These are phyloP conservation scores for Xanthia icteritia DNA, from an alignment of 2,888 invertebrate species.

Conservation along the genomic window DNA sequence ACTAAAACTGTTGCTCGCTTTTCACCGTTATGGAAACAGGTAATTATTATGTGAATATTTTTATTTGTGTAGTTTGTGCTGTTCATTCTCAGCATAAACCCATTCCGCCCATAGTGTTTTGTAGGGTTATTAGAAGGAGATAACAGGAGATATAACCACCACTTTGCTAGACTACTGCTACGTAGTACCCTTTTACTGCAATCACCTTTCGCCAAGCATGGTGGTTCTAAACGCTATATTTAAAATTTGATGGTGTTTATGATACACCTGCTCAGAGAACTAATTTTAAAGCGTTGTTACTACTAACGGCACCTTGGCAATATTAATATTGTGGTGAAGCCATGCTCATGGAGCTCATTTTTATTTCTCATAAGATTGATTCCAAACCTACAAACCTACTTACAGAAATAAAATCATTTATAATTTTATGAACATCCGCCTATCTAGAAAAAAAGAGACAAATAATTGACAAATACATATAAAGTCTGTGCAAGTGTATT, in stretches of 20 bases:
- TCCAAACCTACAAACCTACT: too few relatives aligned
- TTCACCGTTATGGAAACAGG: conserved; percentile 88
- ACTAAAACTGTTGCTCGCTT: conserved; percentile 83
- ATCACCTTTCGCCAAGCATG: not conserved
- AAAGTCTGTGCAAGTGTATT: too few relatives aligned
- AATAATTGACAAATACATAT: too few relatives aligned
- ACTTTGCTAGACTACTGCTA: not conserved
- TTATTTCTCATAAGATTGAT: too few relatives aligned
- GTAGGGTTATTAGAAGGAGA: not conserved
- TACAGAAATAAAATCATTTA: too few relatives aligned
- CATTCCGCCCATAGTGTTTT: too few relatives aligned
- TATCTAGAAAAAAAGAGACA: not conserved
- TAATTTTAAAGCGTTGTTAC: not conserved
- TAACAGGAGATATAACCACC: not conserved
- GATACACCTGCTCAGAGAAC: not conserved
- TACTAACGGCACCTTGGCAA: not conserved
- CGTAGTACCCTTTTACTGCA: not conserved
- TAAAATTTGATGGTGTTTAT: not conserved
- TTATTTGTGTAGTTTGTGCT: not conserved
- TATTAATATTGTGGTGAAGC: not conserved
- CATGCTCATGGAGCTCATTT: not conserved
- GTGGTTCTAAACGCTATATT: not conserved
- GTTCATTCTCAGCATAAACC: not conserved
- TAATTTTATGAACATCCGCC: too few relatives aligned
- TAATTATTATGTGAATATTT: conserved; percentile 55